A percentile compares a stretch with the other conserved stretches of the same genome.
These are phyloP conservation scores for Cyclargus thomasi DNA, from an alignment of 1,140 invertebrate species.

Conservation along the genomic window DNA sequence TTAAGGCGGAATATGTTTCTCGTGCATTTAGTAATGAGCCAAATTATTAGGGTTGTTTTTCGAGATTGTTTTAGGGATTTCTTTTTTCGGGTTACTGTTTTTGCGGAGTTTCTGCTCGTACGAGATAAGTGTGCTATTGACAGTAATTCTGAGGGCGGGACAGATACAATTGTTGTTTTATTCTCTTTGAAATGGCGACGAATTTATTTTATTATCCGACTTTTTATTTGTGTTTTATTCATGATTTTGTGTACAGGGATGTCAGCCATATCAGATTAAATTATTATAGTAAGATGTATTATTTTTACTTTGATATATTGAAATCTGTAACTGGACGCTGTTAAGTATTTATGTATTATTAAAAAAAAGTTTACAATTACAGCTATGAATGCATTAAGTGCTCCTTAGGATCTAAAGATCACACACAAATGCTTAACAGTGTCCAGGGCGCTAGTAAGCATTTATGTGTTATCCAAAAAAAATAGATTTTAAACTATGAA, in stretches of 20 bases:
- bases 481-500: too few relatives aligned
- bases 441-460: too few relatives aligned
- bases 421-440: too few relatives aligned
- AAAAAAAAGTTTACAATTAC: too few relatives aligned
- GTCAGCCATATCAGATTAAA: too few relatives aligned
- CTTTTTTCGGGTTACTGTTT: slow-evolving; percentile 37
- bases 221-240: not conserved
- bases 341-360: too few relatives aligned
- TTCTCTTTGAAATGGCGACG: not conserved
- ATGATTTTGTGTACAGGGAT: not conserved
- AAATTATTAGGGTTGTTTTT: slow-evolving; percentile 70
- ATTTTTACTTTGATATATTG: too few relatives aligned
- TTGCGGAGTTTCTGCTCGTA: slow-evolving; percentile 40
- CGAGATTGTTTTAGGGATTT: slow-evolving; percentile 42
- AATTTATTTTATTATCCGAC: not conserved
- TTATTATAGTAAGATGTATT: too few relatives aligned
- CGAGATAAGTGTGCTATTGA: slow-evolving; percentile 56
- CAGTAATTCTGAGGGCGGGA: slow-evolving; percentile 31
- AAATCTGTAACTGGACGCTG: too few relatives aligned
- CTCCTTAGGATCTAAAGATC: too few relatives aligned
- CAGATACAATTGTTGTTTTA: slow-evolving; percentile 20
- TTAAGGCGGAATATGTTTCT: slow-evolving; percentile 70
- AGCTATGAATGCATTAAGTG: too few relatives aligned
- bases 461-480: too few relatives aligned
- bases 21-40: slow-evolving; percentile 67